phyloP scores from a whole-genome alignment of 2,113 vertebrate genomes.

The Speoplatyrhinus poulsoni region DNA sequence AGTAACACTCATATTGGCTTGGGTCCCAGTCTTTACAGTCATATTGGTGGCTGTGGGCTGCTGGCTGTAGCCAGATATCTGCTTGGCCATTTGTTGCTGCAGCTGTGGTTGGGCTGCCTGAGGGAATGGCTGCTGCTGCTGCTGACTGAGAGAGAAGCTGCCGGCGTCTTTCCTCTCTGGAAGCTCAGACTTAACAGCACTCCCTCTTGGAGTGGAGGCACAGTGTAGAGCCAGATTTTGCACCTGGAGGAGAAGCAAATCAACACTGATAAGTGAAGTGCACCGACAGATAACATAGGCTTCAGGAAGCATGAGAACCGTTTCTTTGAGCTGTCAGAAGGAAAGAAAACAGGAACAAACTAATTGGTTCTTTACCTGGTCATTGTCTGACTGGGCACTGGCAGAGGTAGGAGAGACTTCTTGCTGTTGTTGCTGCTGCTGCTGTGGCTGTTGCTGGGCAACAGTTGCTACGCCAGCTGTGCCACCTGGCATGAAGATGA shows the following conservation, averaged over 20 bases:
- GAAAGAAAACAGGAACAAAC: not conserved
- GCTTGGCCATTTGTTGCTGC: slow-evolving; percentile 79
- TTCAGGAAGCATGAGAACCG: not conserved
- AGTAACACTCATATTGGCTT: slow-evolving; percentile 52
- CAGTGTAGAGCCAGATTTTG: slow-evolving; percentile 80
- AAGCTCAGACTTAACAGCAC: slow-evolving; percentile 74
- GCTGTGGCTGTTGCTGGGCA: slow-evolving; percentile 76
- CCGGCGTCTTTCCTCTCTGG: slow-evolving; percentile 77
- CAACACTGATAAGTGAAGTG: not conserved
- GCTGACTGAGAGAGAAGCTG: slow-evolving; percentile 83
- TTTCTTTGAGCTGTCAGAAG: not conserved
- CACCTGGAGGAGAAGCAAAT: slow-evolving; percentile 46
- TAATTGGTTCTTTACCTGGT: slow-evolving; percentile 80
- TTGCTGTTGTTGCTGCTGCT: slow-evolving; percentile 77
- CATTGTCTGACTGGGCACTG: slow-evolving; percentile 85
- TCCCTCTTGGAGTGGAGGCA: slow-evolving; percentile 60
- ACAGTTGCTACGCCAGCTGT: slow-evolving; percentile 84
- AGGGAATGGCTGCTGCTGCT: slow-evolving; percentile 80
- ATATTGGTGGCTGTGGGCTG: slow-evolving; percentile 55
- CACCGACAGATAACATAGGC: not conserved
- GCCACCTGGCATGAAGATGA: slow-evolving; percentile 97
- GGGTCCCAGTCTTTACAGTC: slow-evolving; percentile 64
- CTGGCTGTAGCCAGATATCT: slow-evolving; percentile 57
- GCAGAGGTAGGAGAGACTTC: slow-evolving; percentile 82
- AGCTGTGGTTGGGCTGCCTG: slow-evolving; percentile 59